A percentile compares a stretch with the other conserved stretches of the same genome.
Evolutionary conservation across 2,888 invertebrate genomes (phyloP).

Genomic region (Eupithecia insigniata): DNA sequence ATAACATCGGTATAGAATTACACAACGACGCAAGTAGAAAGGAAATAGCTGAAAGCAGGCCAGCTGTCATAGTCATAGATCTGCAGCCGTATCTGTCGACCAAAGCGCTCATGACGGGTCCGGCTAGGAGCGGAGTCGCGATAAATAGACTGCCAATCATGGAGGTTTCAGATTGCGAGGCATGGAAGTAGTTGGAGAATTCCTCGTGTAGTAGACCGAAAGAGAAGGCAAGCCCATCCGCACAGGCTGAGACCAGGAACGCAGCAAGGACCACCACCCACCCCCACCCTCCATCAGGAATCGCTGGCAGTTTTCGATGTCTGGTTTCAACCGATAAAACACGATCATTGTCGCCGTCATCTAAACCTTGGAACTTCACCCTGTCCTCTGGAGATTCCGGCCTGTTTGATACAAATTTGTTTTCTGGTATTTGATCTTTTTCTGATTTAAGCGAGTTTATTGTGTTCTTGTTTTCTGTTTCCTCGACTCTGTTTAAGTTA

Average conservation of each 20-base stretch:
- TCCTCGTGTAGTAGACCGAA: slow-evolving; percentile 95
- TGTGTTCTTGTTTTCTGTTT: slow-evolving; percentile 62
- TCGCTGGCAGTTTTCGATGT: slow-evolving; percentile 78
- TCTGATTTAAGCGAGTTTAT: slow-evolving; percentile 71
- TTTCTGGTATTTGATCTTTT: slow-evolving; percentile 34
- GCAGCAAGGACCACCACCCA: slow-evolving; percentile 95
- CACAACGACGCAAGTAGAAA: slow-evolving; percentile 89
- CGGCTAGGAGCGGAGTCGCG: slow-evolving; percentile 92
- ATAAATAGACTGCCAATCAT: slow-evolving; percentile 95
- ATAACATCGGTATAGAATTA: slow-evolving; percentile 89
- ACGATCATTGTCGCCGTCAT: slow-evolving; percentile 76
- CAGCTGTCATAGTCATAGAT: slow-evolving; percentile 89
- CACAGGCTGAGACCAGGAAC: slow-evolving; percentile 93
- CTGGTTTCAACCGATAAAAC: slow-evolving; percentile 70
- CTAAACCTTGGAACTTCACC: slow-evolving; percentile 78
- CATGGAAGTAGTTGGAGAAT: slow-evolving; percentile 90
- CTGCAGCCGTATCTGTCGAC: slow-evolving; percentile 93
- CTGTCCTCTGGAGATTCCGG: slow-evolving; percentile 67
- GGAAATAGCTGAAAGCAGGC: slow-evolving; percentile 88
- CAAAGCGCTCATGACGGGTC: slow-evolving; percentile 92
- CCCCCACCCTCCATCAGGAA: slow-evolving; percentile 94
- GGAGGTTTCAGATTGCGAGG: slow-evolving; percentile 92
- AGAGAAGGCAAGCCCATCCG: slow-evolving; percentile 96
- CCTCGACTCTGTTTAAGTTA: slow-evolving; percentile 33
- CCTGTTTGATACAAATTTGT: slow-evolving; percentile 18